A percentile compares a stretch with the other conserved stretches of the same genome.
Conservation (phyloP, 23 tunicate species). For the Trididemnum miniatum region DNA sequence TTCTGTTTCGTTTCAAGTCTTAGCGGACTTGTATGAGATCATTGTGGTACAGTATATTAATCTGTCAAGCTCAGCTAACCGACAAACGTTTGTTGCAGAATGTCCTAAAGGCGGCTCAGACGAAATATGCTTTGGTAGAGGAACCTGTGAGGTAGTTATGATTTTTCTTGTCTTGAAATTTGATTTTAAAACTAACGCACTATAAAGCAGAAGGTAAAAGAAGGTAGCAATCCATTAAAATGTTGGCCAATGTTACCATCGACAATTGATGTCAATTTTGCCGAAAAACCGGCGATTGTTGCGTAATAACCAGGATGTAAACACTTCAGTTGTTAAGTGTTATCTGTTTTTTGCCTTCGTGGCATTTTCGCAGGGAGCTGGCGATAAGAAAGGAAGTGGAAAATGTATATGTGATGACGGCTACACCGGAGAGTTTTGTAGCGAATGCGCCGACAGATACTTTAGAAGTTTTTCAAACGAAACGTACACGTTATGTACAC, state of each 20-base stretch:
- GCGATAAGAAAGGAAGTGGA: constrained; percentile 86
- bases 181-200: no score
- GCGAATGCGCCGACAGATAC: constrained; percentile 76
- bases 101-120: constrained; percentile 64
- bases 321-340: constrained; percentile 14
- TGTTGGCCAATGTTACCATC: no score
- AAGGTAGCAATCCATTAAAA: no score
- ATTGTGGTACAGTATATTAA: no score
- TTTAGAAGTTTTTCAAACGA: constrained; percentile 76
- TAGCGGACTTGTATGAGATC: no score
- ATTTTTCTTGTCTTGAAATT: no score
- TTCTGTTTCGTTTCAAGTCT: no score
- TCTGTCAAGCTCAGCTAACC: no score
- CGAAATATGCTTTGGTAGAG: constrained; percentile 83
- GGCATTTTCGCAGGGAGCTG: constrained; percentile 70
- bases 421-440: constrained; percentile 84
- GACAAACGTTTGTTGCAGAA: constrained; percentile 12
- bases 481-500: constrained; percentile 74
- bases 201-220: no score
- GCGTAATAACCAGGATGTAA: constrained; percentile 21
- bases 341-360: constrained; percentile 13
- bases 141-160: constrained; percentile 58
- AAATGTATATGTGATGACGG: constrained; percentile 81
- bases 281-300: neutral
- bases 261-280: neutral